These are phyloP conservation scores for Eumerus sabulonum DNA, from an alignment of 2,888 invertebrate genomes.

Conservation along the genomic window DNA sequence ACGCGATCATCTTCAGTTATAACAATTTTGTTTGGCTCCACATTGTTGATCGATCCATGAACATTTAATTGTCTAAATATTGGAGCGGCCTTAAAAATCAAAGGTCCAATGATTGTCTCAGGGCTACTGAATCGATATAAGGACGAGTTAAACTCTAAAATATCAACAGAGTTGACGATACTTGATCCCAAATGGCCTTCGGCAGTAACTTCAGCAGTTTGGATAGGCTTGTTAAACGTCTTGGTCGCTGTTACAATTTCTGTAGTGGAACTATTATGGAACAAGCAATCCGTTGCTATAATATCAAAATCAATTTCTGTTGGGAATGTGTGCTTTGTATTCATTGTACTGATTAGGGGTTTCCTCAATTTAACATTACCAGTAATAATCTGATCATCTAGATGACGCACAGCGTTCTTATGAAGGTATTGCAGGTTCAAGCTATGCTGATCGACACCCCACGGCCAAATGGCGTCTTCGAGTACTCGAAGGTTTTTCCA, in stretches of 20 bases:
- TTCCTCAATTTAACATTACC: constrained; percentile 72
- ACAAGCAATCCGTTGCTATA: constrained; percentile 73
- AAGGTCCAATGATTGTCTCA: constrained; percentile 70
- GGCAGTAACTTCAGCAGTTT: constrained; percentile 59
- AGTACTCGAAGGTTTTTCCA: constrained; percentile 73
- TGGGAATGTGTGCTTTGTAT: constrained; percentile 69
- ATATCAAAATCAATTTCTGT: constrained; percentile 71
- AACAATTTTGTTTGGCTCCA: constrained; percentile 67
- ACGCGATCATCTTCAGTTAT: constrained; percentile 39
- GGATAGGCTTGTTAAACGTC: constrained; percentile 63
- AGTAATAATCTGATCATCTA: constrained; percentile 71
- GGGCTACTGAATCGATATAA: constrained; percentile 72
- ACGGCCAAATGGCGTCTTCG: constrained; percentile 47
- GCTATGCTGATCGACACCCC: constrained; percentile 56
- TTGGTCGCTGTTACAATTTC: constrained; percentile 71
- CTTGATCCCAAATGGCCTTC: constrained; percentile 4
- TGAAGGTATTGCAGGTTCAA: constrained; percentile 72
- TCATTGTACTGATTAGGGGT: constrained; percentile 70
- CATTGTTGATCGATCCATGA: constrained; percentile 71
- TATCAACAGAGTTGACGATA: constrained; percentile 71
- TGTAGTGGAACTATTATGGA: constrained; percentile 51
- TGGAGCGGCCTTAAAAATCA: constrained; percentile 71
- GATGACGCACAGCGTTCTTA: constrained; percentile 72
- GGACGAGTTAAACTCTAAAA: constrained; percentile 73
- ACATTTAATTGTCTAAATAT: constrained; percentile 68